A percentile compares a stretch with the other conserved stretches of the same genome.
These are phyloP conservation scores for Scomberomorus guttatus DNA, from an alignment of 2,797 vertebrate species.

Conservation along the genomic window DNA sequence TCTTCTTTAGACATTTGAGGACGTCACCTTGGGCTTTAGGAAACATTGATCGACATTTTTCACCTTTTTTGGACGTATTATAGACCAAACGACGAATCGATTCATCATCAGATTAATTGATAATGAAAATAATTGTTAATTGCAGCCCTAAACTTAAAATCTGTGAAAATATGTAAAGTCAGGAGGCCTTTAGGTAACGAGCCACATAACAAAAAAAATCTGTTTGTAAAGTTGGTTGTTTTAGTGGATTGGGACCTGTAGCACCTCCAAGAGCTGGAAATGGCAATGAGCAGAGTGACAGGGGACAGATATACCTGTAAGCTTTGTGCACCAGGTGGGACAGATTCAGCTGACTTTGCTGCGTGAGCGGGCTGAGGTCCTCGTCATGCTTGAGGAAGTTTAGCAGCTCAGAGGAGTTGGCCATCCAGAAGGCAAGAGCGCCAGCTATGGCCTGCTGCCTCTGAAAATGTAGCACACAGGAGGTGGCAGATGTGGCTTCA, in stretches of 20 bases:
- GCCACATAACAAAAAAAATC: not conserved
- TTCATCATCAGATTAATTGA: no score
- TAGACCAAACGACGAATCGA: no score
- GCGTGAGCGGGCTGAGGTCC: slow-evolving; percentile 89
- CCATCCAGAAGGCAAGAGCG: slow-evolving; percentile 95
- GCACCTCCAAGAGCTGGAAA: not conserved
- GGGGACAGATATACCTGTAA: slow-evolving; percentile 87
- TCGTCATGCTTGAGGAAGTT: slow-evolving; percentile 94
- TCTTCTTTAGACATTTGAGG: no score
- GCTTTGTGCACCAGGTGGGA: slow-evolving; percentile 91
- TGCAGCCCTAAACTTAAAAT: no score
- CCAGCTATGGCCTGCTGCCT: slow-evolving; percentile 91
- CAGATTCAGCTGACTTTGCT: slow-evolving; percentile 90
- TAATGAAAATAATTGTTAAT: no score
- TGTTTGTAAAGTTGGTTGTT: slow-evolving; percentile 13
- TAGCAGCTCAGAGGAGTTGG: slow-evolving; percentile 94
- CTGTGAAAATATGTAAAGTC: no score
- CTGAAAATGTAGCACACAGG: slow-evolving; percentile 75
- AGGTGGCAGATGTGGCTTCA: slow-evolving; percentile 1
- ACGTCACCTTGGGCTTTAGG: no score
- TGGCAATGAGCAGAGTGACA: not conserved
- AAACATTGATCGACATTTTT: not conserved
- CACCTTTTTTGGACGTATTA: not conserved
- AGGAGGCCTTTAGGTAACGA: not conserved
- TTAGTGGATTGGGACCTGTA: not conserved